Conservation (phyloP, 2,113 vertebrate genomes). For the Alectura lathami region DNA sequence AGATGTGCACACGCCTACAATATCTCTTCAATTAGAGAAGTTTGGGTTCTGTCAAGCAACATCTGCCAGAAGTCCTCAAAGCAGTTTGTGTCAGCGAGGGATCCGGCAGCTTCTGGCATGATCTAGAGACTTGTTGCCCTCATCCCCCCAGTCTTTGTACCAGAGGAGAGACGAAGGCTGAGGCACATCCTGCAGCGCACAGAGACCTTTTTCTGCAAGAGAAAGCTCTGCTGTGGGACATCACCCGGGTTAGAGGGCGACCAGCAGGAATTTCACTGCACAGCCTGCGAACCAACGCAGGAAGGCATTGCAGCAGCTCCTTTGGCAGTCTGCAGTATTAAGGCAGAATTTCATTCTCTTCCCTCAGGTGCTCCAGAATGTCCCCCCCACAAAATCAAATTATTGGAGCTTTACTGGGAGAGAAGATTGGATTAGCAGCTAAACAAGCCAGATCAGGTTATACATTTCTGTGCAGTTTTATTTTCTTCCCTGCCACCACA, state of each 20-base stretch:
- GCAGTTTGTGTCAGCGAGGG: not conserved
- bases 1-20: too few species aligned
- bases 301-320: not conserved
- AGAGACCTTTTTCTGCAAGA: not conserved
- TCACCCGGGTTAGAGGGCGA: not conserved
- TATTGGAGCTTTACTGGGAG: not conserved
- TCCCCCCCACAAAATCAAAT: constrained; percentile 25
- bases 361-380: constrained; percentile 14
- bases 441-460: not conserved
- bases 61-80: not conserved
- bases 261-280: not conserved
- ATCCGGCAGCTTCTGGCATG: not conserved
- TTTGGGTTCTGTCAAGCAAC: not conserved
- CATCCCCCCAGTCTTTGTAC: not conserved
- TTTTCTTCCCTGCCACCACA: not conserved
- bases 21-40: not conserved
- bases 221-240: not conserved
- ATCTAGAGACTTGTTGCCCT: not conserved
- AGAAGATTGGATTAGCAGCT: constrained; percentile 34
- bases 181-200: not conserved
- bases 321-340: not conserved
- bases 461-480: not conserved
- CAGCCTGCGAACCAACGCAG: not conserved
- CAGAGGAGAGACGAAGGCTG: not conserved
- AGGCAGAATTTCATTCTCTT: constrained; percentile 13